These are phyloP conservation scores for Odontocolon sp. DNA, from an alignment of 2,888 invertebrate genomes.

Conservation along the genomic window DNA sequence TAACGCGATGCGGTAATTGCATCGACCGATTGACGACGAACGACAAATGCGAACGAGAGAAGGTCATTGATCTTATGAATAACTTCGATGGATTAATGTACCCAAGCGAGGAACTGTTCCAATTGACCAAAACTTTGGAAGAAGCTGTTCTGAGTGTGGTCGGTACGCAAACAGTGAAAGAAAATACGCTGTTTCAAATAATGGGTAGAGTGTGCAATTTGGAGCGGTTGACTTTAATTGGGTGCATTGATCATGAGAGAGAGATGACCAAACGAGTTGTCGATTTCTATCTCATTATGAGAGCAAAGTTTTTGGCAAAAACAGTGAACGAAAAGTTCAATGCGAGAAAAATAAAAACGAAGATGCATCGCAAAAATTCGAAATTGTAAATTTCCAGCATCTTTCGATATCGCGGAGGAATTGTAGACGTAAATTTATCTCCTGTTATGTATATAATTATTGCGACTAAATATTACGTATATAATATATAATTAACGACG, in stretches of 20 bases:
- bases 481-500: no score
- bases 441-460: no score
- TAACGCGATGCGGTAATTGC: conserved; percentile 37
- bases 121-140: conserved; percentile 34
- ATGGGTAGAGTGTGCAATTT: conserved; percentile 23
- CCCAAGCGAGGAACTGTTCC: conserved; percentile 51
- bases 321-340: conserved; percentile 30
- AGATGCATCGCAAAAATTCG: conserved; percentile 25
- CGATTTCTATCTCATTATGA: conserved; percentile 36
- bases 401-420: no score
- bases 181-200: conserved; percentile 41
- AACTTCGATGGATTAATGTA: conserved; percentile 36
- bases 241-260: conserved; percentile 27
- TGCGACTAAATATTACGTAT: no score
- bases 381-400: conserved; percentile 37
- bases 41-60: conserved; percentile 28
- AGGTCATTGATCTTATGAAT: conserved; percentile 35
- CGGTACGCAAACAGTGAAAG: conserved; percentile 35
- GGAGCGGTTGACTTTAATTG: conserved; percentile 22
- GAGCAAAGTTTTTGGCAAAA: conserved; percentile 25
- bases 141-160: conserved; percentile 32
- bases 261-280: conserved; percentile 22
- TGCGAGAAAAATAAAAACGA: conserved; percentile 12
- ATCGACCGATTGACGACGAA: conserved; percentile 19
- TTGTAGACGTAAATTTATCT: no score